Conservation (phyloP, 1,140 invertebrate genomes). For the Drosophila yakuba region DNA sequence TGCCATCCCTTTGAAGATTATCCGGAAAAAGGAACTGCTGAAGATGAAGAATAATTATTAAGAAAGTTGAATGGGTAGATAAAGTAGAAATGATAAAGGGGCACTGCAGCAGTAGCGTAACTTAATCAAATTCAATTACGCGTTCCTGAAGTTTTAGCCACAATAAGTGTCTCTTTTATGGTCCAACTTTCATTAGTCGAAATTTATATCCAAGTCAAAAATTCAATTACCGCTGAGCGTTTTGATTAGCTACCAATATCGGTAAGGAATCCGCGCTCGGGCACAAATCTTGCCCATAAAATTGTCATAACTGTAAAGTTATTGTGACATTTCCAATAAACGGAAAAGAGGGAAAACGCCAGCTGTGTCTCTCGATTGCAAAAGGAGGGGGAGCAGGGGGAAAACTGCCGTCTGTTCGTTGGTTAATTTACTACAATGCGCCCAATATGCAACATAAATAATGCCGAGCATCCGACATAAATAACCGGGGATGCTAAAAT, state of each 20-base stretch:
- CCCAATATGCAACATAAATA: conserved; percentile 80
- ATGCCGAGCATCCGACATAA: conserved; percentile 73
- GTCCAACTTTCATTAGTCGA: conserved; percentile 8
- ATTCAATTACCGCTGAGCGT: conserved; percentile 19
- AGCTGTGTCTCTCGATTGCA: conserved; percentile 49
- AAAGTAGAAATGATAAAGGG: too few species aligned
- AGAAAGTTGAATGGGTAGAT: background rate
- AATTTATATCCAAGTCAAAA: conserved; percentile 13
- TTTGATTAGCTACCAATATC: conserved; percentile 29
- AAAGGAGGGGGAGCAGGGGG: background rate
- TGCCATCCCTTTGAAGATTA: background rate
- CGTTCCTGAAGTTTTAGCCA: background rate
- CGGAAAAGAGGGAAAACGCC: conserved; percentile 36
- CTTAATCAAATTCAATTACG: background rate
- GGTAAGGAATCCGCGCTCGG: conserved; percentile 10
- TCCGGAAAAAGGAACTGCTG: background rate
- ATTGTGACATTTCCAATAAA: conserved; percentile 72
- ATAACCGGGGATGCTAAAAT: conserved; percentile 63
- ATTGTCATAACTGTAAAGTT: conserved; percentile 72
- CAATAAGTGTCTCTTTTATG: background rate
- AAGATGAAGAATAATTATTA: background rate
- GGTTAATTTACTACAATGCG: conserved; percentile 76
- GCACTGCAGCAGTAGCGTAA: background rate
- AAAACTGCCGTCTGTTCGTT: conserved; percentile 2
- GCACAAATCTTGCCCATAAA: conserved; percentile 52